Base-by-base conservation (phyloP, 2,797 vertebrate species). In the Bradypodion pumilum region DNA sequence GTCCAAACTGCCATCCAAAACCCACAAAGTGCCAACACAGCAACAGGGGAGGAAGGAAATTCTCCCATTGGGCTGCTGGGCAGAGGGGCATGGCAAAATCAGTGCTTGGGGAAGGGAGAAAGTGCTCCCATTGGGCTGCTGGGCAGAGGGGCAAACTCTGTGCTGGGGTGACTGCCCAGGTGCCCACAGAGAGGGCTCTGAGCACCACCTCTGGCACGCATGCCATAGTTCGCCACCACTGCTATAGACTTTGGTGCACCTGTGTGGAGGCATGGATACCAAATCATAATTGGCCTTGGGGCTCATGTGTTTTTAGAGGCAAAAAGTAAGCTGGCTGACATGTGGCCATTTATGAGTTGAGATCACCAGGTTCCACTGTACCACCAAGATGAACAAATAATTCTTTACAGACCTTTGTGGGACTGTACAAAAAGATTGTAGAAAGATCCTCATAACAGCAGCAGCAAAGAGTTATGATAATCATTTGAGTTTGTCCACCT, bases 251-350 rank as follows among this genome's bases (percentile, higher is more conserved):
- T 75, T 60, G 63, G 59, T 78, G 85, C 91, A 60, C n/a, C 74
- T 79, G 66, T 0, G 25, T 63, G 52, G 35, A 42, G 40, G 85
- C 83, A 74, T 90, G 79, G 89, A 85, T 89, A 86, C 89, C 92
- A 90, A 85, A 83, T 59, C 35, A 5, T 93, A 92, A 93, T 90
- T 92, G 72, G 87, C 77, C 89, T 89, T 85, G 3, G 1, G 91
- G 87, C 86, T 92, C 92, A 93, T 89, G 84, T 94, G 91, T 86
- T 94, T 91, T 93, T 91, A 91, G 92, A 93, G 93, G 90, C 90
- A 93, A 92, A 65, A 75, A 92, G 74, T 42, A 83, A 92, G 69
- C 82, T 86, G 74, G 84, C 85, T 91, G 81, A 74, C 89, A 93
- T 81, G 82, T 93, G 90, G 91, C 83, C 73, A 80, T 93, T 93